phyloP scores from a whole-genome alignment of 2,888 invertebrate species.

The Chymomyza amoena region DNA sequence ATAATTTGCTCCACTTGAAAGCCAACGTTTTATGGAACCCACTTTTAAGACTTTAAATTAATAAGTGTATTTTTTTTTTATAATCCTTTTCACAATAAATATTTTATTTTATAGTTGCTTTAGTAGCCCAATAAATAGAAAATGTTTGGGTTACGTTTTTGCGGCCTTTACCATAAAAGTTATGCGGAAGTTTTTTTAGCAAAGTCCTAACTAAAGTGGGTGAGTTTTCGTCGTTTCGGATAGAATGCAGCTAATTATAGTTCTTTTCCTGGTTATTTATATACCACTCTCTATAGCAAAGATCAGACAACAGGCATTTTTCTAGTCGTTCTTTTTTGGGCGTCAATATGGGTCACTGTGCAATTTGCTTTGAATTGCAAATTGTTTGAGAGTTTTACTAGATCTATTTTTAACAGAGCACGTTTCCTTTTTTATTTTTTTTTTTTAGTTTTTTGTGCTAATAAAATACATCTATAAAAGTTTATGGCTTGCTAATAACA shows the following conservation, averaged over 20 bases:
- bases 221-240: constrained; percentile 25
- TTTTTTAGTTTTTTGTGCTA: constrained; percentile 13
- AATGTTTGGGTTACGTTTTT: constrained; percentile 35
- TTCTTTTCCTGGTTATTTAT: constrained; percentile 21
- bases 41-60: neutral
- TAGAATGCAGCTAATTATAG: neutral
- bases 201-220: constrained; percentile 51
- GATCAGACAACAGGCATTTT: constrained; percentile 13
- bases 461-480: neutral
- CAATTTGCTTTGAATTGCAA: constrained; percentile 18
- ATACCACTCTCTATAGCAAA: constrained; percentile 32
- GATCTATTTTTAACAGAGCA: neutral
- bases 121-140: constrained; percentile 11
- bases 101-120: neutral
- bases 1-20: constrained; percentile 1
- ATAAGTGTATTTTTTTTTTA: neutral
- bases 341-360: constrained; percentile 57
- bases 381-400: neutral
- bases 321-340: neutral
- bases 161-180: neutral
- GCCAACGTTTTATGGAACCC: constrained; percentile 7
- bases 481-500: neutral
- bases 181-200: constrained; percentile 59
- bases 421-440: neutral
- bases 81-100: too few relatives aligned